Evolutionary conservation across 1,140 invertebrate genomes (phyloP).

Genomic region (Leptinotarsa lineolata): DNA sequence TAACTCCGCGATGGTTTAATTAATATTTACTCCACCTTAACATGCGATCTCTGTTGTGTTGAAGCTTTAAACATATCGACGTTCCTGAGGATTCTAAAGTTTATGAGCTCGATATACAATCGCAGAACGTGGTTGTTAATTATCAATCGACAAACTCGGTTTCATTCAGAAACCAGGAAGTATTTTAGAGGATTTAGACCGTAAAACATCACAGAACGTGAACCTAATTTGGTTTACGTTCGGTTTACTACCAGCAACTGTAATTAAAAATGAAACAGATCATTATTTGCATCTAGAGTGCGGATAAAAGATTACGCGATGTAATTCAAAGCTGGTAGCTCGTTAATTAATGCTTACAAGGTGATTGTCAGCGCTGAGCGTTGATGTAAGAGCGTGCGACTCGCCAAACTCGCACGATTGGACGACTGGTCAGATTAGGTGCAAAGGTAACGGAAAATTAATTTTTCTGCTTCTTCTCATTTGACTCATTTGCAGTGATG

Average conservation of each 20-base stretch:
- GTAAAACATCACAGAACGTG: background rate
- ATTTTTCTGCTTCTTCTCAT: too few relatives aligned
- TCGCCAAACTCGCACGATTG: slow-evolving; percentile 7
- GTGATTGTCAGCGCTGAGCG: slow-evolving; percentile 13
- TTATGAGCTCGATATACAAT: too few relatives aligned
- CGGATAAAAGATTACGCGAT: slow-evolving; percentile 12
- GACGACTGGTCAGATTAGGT: background rate
- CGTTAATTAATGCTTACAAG: slow-evolving; percentile 21
- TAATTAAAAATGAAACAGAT: slow-evolving; percentile 19
- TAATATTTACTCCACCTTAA: too few relatives aligned
- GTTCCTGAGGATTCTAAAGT: too few relatives aligned
- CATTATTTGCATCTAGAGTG: slow-evolving; percentile 12
- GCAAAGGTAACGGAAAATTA: background rate
- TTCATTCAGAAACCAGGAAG: too few relatives aligned
- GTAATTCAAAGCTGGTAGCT: slow-evolving; percentile 19
- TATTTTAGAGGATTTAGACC: too few relatives aligned
- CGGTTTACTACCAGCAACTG: background rate
- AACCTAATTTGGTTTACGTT: background rate
- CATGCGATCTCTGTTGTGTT: too few relatives aligned
- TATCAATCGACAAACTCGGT: too few relatives aligned
- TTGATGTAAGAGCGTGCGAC: slow-evolving; percentile 15
- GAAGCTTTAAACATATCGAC: too few relatives aligned
- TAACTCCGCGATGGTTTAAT: too few relatives aligned
- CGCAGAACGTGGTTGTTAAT: too few relatives aligned
- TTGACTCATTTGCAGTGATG: too few relatives aligned